Evolutionary conservation across 1,140 invertebrate genomes (phyloP).

Genomic region (Neodiprion fabricii): DNA sequence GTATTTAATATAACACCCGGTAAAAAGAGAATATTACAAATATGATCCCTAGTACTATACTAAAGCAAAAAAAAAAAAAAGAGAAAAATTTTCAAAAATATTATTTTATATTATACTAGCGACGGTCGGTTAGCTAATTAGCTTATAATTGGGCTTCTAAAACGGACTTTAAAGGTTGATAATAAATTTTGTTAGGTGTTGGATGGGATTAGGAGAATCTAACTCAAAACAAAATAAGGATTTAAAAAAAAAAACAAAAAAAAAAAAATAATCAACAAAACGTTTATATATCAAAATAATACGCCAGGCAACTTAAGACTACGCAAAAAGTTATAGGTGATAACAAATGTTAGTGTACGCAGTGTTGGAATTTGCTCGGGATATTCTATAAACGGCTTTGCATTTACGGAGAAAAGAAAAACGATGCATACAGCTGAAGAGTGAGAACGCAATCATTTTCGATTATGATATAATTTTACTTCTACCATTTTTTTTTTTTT

Average conservation of each 20-base stretch:
- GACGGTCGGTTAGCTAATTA: constrained; percentile 33
- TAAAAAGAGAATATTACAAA: neutral
- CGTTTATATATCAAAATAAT: constrained; percentile 28
- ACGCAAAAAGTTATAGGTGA: neutral
- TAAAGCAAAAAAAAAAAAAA: neutral
- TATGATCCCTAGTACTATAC: neutral
- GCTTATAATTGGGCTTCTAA: constrained; percentile 41
- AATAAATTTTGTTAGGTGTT: constrained; percentile 43
- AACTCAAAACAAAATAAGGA: constrained; percentile 38
- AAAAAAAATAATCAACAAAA: constrained; percentile 2
- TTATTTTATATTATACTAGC: neutral
- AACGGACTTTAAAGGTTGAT: constrained; percentile 28
- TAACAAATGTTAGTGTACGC: constrained; percentile 6
- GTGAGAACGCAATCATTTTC: constrained; percentile 13
- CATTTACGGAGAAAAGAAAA: neutral
- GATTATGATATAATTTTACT: constrained; percentile 27
- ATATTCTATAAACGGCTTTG: neutral
- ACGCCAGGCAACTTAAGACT: neutral
- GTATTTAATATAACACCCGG: neutral
- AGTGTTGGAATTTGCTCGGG: neutral
- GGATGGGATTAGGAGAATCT: constrained; percentile 47
- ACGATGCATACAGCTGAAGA: neutral
- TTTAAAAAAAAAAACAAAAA: constrained; percentile 23
- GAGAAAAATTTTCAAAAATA: no score
- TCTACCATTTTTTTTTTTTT: neutral